Evolutionary conservation across 2,888 invertebrate genomes (phyloP), one percentile per base, ranked within the genome.

Genomic region (Dryobotodes eremita): DNA sequence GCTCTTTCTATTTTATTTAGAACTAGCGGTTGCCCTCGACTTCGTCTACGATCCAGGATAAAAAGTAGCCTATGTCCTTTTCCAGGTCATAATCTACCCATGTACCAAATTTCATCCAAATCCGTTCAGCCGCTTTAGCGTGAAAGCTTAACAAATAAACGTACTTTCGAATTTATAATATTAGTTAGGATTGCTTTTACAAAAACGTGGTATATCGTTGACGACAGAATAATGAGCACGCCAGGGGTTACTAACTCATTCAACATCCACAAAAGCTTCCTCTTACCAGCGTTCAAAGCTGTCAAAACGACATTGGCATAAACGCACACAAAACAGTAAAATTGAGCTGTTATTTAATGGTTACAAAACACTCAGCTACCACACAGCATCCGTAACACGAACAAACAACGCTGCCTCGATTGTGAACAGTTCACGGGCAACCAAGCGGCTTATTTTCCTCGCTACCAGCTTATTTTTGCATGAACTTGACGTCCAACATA

Each of bases 371-470:
- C 79, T 61, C 77, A 86, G 85, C 65, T 93, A 93, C 93, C 90
- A 85, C 83, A 82, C 68, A n/a, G 84, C 91, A 46, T 55, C 87
- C 85, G 81, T 71, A 78, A 80, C 85, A 71, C 88, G 86, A 85
- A 89, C 90, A 92, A 94, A 94, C 92, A 93, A 93, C 93, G 92
- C 92, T 89, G 91, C 91, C 92, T 91, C 90, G 88, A 93, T 92
- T 92, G 94, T 90, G 90, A 91, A 91, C 92, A 90, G 92, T 92
- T 92, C 91, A 90, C 88, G 89, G 88, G 84, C 84, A 88, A 88
- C 85, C 90, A 92, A 91, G 91, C 90, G 86, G 92, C 91, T 93
- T 93, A 92, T 92, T 94, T 92, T 89, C 89, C 90, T 92, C 90
- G 88, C 90, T 89, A 88, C 86, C 79, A 83, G 83, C 85, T 88